phyloP scores from a whole-genome alignment of 92 coral and sea anemone genomes.

The Porites lobata region DNA sequence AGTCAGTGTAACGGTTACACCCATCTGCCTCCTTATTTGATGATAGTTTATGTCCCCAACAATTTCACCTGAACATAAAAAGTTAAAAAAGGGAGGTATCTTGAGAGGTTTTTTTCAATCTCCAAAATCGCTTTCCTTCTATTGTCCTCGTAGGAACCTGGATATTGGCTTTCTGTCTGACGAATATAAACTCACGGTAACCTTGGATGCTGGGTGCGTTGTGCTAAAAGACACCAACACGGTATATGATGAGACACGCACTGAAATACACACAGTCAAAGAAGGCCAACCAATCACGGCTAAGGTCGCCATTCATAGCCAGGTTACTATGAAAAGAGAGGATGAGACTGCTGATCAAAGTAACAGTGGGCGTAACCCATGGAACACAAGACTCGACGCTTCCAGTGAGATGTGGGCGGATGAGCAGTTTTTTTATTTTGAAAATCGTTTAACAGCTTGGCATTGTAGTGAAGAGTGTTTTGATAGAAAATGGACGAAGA shows the following conservation, averaged over 20 bases:
- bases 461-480: slow-evolving; percentile 62
- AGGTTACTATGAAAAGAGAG: slow-evolving; percentile 60
- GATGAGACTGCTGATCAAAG: slow-evolving; percentile 38
- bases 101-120: too few species aligned
- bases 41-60: too few species aligned
- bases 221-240: slow-evolving; percentile 67
- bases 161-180: slow-evolving; percentile 48
- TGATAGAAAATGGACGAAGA: slow-evolving; percentile 77
- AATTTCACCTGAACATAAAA: too few species aligned
- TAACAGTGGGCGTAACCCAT: slow-evolving; percentile 18
- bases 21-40: too few species aligned
- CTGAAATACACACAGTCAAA: slow-evolving; percentile 61
- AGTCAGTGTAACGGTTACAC: too few species aligned
- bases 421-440: slow-evolving; percentile 65
- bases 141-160: slow-evolving; percentile 39
- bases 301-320: slow-evolving; percentile 57
- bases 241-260: slow-evolving; percentile 48
- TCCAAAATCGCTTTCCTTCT: background rate
- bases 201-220: slow-evolving; percentile 58
- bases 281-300: slow-evolving; percentile 70
- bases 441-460: slow-evolving; percentile 43
- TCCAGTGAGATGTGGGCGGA: slow-evolving; percentile 76
- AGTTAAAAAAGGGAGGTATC: too few species aligned
- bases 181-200: slow-evolving; percentile 47
- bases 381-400: slow-evolving; percentile 65